Percentiles rank a stretch among this genome's conserved stretches.
phyloP scores from a whole-genome alignment of 1,140 invertebrate species.

The Dreissena polymorpha region DNA sequence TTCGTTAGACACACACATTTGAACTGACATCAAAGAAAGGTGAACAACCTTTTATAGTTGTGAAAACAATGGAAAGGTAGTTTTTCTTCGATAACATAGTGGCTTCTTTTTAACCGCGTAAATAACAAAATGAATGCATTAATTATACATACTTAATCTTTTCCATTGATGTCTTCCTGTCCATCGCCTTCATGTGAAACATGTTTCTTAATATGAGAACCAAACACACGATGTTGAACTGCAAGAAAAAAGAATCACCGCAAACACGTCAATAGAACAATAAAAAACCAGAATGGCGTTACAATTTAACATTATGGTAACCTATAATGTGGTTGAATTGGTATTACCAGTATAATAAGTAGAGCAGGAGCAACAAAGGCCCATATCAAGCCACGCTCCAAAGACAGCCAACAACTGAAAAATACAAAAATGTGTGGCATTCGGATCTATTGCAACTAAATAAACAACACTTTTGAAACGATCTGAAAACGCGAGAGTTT shows the following conservation, averaged over 20 bases:
- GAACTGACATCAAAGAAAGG: background rate
- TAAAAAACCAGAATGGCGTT: background rate
- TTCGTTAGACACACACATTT: background rate
- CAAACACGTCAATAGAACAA: background rate
- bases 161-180: background rate
- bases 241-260: background rate
- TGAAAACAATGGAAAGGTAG: background rate
- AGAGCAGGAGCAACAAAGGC: background rate
- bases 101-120: background rate
- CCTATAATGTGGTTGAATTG: background rate
- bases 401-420: constrained; percentile 3
- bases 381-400: background rate
- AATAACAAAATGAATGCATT: too few species aligned
- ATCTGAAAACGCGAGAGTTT: too few species aligned
- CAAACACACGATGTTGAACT: background rate
- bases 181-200: background rate
- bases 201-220: background rate
- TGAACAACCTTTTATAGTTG: background rate
- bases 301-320: background rate
- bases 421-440: background rate
- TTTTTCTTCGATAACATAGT: background rate
- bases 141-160: constrained; percentile 8
- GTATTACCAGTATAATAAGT: background rate
- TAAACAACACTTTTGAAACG: too few species aligned
- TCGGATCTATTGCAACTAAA: too few species aligned